These are phyloP conservation scores for Rhincodon typus DNA, from an alignment of 2,797 vertebrate species.

Conservation along the genomic window DNA sequence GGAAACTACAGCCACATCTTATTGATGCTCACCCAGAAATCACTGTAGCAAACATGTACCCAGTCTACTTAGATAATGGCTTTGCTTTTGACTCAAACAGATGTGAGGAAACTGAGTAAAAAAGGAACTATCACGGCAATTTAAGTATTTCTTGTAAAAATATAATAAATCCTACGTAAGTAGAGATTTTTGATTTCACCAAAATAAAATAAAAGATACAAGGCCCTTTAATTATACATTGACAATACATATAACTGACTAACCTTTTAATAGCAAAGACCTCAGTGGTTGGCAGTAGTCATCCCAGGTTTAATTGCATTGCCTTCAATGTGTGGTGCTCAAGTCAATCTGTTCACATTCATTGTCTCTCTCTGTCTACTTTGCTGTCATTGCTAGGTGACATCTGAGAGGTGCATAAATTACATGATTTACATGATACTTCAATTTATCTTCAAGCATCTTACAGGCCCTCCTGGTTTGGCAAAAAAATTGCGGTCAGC, in stretches of 20 bases:
- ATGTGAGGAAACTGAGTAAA: neutral
- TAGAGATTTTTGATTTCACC: neutral
- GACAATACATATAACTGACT: neutral
- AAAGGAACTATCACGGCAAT: too few relatives aligned
- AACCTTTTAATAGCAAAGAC: neutral
- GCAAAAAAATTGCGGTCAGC: neutral
- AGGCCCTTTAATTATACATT: neutral
- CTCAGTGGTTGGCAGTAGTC: neutral
- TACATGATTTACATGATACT: neutral
- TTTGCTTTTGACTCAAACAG: neutral
- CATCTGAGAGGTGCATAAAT: neutral
- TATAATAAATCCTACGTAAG: neutral
- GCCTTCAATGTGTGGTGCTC: neutral
- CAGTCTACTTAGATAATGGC: too few relatives aligned
- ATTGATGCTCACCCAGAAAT: neutral
- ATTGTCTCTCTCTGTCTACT: neutral
- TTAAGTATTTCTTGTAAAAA: neutral
- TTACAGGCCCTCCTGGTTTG: neutral
- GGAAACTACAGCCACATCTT: neutral
- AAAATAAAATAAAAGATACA: neutral
- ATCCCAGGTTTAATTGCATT: conserved; percentile 3
- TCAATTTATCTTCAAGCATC: neutral
- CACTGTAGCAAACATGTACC: neutral
- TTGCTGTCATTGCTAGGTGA: neutral
- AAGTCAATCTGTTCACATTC: neutral